Conservation (phyloP, 2,113 vertebrate genomes). For the Trogon surrucura region DNA sequence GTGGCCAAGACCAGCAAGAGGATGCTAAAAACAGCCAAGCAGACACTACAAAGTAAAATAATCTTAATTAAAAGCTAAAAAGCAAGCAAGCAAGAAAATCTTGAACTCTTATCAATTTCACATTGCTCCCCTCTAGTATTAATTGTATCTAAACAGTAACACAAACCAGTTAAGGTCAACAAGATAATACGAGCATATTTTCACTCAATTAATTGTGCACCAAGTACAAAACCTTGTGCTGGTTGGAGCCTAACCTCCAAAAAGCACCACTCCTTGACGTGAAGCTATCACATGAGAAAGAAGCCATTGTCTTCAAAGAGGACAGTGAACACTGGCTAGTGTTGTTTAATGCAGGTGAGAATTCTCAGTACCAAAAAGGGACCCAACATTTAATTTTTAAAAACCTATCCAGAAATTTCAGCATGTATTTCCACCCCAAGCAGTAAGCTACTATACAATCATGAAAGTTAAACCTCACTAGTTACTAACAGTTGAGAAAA, state of each 20-base stretch:
- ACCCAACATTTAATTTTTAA: background rate
- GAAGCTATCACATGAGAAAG: background rate
- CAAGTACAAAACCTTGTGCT: background rate
- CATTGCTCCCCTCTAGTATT: background rate
- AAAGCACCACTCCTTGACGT: background rate
- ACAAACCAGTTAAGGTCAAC: background rate
- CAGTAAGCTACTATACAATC: background rate
- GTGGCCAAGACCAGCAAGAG: slow-evolving; percentile 85
- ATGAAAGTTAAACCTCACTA: background rate
- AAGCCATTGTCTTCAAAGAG: background rate
- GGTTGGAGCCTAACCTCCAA: background rate
- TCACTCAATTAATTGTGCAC: background rate
- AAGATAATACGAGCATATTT: background rate
- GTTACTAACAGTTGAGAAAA: background rate
- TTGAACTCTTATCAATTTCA: background rate
- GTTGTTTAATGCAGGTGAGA: background rate
- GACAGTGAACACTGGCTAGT: rapidly evolving
- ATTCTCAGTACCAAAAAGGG: background rate
- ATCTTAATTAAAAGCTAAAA: background rate
- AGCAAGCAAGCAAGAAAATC: background rate
- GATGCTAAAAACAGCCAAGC: slow-evolving; percentile 84
- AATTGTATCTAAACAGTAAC: background rate
- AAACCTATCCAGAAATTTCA: background rate
- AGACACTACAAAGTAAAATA: slow-evolving; percentile 78
- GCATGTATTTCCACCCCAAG: background rate